These are phyloP conservation scores for Aplysia californica DNA, from an alignment of 1,140 invertebrate species.

Conservation along the genomic window DNA sequence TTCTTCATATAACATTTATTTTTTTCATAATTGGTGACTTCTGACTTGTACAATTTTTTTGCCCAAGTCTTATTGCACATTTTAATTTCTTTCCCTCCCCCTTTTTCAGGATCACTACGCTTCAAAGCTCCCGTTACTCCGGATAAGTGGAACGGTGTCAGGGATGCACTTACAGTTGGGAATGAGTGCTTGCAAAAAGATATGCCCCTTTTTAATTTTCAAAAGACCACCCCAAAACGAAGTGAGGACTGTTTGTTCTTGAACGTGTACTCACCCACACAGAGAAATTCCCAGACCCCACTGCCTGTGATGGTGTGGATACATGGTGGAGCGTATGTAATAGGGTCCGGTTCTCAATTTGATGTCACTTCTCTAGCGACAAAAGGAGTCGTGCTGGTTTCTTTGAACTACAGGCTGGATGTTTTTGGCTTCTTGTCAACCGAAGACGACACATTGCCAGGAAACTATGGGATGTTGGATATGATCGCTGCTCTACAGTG, in stretches of 20 bases:
- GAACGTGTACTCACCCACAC: constrained; percentile 5
- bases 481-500: constrained; percentile 90
- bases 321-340: constrained; percentile 52
- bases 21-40: too few relatives aligned
- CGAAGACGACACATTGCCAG: constrained; percentile 90
- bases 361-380: constrained; percentile 62
- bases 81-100: too few relatives aligned
- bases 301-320: constrained; percentile 63
- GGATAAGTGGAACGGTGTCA: constrained; percentile 29
- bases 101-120: constrained; percentile 78
- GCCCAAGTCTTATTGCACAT: too few relatives aligned
- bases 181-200: constrained; percentile 38
- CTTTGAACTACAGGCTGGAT: constrained; percentile 71
- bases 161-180: constrained; percentile 14
- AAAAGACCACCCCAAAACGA: background rate
- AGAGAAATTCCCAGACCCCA: too few relatives aligned
- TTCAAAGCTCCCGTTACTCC: constrained; percentile 68
- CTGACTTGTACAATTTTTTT: too few relatives aligned
- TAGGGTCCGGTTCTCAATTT: constrained; percentile 73
- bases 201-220: background rate
- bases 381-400: constrained; percentile 70
- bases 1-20: too few relatives aligned
- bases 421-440: constrained; percentile 89
- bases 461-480: constrained; percentile 95
- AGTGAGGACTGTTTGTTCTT: constrained; percentile 18